Percentiles rank a stretch among this genome's conserved stretches.
Conservation (phyloP, 2,888 invertebrate genomes). For the Tiliacea aurago region DNA sequence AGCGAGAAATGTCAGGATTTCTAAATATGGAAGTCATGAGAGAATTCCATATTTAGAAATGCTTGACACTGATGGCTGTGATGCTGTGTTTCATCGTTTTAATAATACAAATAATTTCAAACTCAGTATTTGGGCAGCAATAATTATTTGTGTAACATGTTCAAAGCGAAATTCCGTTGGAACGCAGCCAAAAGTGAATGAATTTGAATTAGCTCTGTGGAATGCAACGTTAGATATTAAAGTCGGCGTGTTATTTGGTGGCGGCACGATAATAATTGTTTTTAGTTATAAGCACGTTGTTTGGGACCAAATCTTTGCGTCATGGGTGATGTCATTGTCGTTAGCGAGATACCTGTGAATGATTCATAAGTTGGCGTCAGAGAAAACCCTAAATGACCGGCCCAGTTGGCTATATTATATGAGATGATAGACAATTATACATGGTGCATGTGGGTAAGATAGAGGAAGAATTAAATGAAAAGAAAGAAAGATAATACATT, state of each 20-base stretch:
- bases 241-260: constrained; percentile 11
- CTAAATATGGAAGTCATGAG: neutral
- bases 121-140: constrained; percentile 13
- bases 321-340: neutral
- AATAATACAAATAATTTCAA: constrained; percentile 27
- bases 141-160: constrained; percentile 27
- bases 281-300: constrained; percentile 9
- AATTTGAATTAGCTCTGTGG: constrained; percentile 46
- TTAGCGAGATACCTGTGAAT: too few species aligned
- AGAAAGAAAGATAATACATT: too few species aligned
- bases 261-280: constrained; percentile 26
- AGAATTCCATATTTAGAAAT: neutral
- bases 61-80: neutral
- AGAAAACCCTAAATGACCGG: too few species aligned
- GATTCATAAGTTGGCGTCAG: too few species aligned
- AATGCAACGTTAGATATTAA: constrained; percentile 50
- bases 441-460: too few species aligned
- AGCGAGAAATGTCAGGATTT: too few species aligned
- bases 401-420: too few species aligned
- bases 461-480: too few species aligned
- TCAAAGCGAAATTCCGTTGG: constrained; percentile 30
- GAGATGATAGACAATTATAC: too few species aligned
- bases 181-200: constrained; percentile 38
- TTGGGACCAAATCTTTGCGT: neutral
- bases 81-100: neutral